Evolutionary conservation across 2,888 invertebrate species (phyloP), one percentile per base, ranked within the genome.

Genomic region (Sphaerophoria taeniata): DNA sequence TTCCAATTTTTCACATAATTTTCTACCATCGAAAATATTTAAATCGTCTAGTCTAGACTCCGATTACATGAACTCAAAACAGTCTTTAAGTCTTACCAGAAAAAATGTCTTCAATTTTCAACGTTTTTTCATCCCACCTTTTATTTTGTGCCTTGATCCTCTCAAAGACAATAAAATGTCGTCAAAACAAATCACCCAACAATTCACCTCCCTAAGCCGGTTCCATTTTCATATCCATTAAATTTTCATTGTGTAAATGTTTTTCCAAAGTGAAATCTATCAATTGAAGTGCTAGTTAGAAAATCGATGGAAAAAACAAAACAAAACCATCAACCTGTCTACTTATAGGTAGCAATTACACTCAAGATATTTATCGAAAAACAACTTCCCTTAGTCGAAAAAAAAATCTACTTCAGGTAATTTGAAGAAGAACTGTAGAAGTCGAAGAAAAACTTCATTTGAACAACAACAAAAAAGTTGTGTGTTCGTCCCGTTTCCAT

Each of bases 301-400:
- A 51, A 47, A 36, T 31, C 16, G n/a, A 65, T 33, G 14, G 36
- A 53, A 51, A 51, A 34, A 49, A n/a, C n/a, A n/a, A n/a, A n/a
- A n/a, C n/a, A 65, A 36, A 78, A 69, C 74, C 65, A 61, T 67
- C 71, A 60, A 79, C 49, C 74, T 84, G 79, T 83, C 83, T 79
- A 79, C 74, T 79, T 79, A 24, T 24, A n/a, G n/a, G n/a, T n/a
- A 83, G 74, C 79, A 84, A 84, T 79, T 84, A 84, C 79, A 79
- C 65, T 71, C 67, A 53, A 60, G 79, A 84, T 79, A 75, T 84
- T 84, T 74, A 84, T 84, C 75, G 75, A 65, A 79, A 79, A 39
- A 1, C 55, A 79, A 79, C 83, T 75, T 79, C 53, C 71, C 24
- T 2, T 2, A 24, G 2, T 24, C 1, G 24, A 24, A 24, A 24